Conservation (phyloP, 1,140 invertebrate genomes). For the Arion vulgaris region DNA sequence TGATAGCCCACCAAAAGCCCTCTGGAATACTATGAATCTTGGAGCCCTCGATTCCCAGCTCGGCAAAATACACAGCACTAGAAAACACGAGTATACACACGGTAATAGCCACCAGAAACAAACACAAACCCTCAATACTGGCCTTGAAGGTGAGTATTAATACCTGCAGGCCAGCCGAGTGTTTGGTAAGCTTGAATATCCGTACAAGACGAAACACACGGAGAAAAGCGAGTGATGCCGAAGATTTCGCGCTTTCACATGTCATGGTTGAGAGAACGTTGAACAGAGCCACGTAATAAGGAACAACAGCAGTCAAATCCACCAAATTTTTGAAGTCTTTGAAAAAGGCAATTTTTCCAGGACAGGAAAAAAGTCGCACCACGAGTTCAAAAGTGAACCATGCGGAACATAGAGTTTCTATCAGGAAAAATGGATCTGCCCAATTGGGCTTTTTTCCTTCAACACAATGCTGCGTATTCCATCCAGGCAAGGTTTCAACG, state of each 20-base stretch:
- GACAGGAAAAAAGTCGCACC: constrained; percentile 71
- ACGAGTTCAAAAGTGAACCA: constrained; percentile 75
- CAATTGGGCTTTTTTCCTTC: constrained; percentile 59
- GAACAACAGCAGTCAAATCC: constrained; percentile 74
- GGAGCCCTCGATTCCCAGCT: constrained; percentile 64
- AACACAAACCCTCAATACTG: constrained; percentile 67
- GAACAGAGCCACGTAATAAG: constrained; percentile 74
- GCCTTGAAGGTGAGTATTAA: constrained; percentile 74
- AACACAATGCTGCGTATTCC: constrained; percentile 56
- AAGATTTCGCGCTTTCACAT: constrained; percentile 71
- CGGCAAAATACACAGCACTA: constrained; percentile 72
- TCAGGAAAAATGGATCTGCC: constrained; percentile 67
- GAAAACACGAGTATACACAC: constrained; percentile 73
- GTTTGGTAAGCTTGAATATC: constrained; percentile 73
- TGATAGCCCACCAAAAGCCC: constrained; percentile 98
- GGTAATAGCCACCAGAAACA: constrained; percentile 70
- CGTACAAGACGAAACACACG: constrained; percentile 69
- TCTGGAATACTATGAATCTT: constrained; percentile 87
- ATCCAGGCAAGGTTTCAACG: constrained; percentile 67
- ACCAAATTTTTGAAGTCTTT: constrained; percentile 75
- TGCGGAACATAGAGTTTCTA: constrained; percentile 73
- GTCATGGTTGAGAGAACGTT: constrained; percentile 69
- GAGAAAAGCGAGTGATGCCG: constrained; percentile 68
- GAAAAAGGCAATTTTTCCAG: constrained; percentile 72
- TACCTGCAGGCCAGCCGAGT: constrained; percentile 74